phyloP scores from a whole-genome alignment of 2,888 invertebrate species.

The Mesorhabditis spiculigera region DNA sequence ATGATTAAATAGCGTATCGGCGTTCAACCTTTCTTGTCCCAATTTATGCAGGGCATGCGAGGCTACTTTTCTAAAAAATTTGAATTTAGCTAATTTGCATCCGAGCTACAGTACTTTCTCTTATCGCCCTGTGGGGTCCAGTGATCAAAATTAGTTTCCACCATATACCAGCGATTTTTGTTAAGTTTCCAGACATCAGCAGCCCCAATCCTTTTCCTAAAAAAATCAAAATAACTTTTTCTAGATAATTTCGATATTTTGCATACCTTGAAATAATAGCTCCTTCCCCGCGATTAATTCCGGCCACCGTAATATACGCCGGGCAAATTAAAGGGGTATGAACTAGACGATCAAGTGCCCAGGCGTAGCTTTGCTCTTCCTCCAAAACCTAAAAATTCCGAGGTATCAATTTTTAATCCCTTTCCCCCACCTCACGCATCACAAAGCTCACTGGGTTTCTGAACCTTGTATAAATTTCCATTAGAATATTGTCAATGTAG shows the following conservation, averaged over 20 bases:
- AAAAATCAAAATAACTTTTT: slow-evolving; percentile 25
- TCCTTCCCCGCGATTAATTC: slow-evolving; percentile 56
- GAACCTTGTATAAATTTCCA: slow-evolving; percentile 55
- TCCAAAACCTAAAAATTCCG: slow-evolving; percentile 37
- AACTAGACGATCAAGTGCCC: slow-evolving; percentile 54
- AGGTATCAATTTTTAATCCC: neutral
- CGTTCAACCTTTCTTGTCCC: slow-evolving; percentile 23
- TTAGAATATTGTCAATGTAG: slow-evolving; percentile 55
- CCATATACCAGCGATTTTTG: slow-evolving; percentile 57
- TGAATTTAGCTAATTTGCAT: neutral
- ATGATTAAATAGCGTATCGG: slow-evolving; percentile 16
- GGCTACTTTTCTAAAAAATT: slow-evolving; percentile 26
- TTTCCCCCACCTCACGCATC: slow-evolving; percentile 52
- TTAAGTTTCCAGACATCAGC: slow-evolving; percentile 37
- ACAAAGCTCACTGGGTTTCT: slow-evolving; percentile 55
- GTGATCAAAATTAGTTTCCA: slow-evolving; percentile 61
- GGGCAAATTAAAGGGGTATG: slow-evolving; percentile 56
- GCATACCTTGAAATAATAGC: slow-evolving; percentile 58
- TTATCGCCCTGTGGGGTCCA: slow-evolving; percentile 54
- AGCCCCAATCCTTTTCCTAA: slow-evolving; percentile 46
- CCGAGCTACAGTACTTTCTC: slow-evolving; percentile 21
- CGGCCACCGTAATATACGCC: slow-evolving; percentile 59
- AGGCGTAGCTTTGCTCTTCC: slow-evolving; percentile 37
- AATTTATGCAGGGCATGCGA: slow-evolving; percentile 23
- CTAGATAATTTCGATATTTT: slow-evolving; percentile 32